Base-by-base conservation (phyloP, 1,140 invertebrate species). In the Sitodiplosis mosellana region DNA sequence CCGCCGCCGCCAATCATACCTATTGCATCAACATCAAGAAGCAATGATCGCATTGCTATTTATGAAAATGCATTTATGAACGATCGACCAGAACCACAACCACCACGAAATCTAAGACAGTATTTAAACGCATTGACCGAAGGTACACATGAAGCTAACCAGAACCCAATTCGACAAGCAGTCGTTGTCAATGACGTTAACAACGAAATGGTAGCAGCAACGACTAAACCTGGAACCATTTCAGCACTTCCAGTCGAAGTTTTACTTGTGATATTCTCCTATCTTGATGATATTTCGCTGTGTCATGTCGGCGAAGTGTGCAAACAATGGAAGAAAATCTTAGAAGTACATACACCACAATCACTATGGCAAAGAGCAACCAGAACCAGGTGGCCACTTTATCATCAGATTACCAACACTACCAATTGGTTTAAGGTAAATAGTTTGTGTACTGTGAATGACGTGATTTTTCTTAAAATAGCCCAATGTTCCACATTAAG, bases 251-350 rank as follows among this genome's bases (percentile, higher is more conserved):
- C 27, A 10, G 27, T 27, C 27, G 27, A 27, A 80, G 87, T 95
- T 47, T 70, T 92, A 54, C 69, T 92, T 11, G 76, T 79, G 41
- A 85, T 93, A 49, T 92, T 95, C 64, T 81, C 78, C 19, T 84
- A 89, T 61, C 67, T 94, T 54, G 90, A 95, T 60, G 88, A 93
- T 62, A 76, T 94, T 51, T 91, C 88, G 4, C 66, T 93, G 50
- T 87, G 85, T 81, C 78, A 81, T 63, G 80, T 83, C 52, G 78
- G 82, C 51, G 78, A 86, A 67, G 88, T 92, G 17, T 91, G 87
- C 62, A 69, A 76, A 53, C 75, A 86, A 53, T 93, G 88, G 88
- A 72, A 76, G 42, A 74, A 80, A 18, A 74, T 94, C 19, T 67
- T 94, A 33, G 74, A 77, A 42, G 78, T 78, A 22, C 79, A 87